Percentiles rank a stretch among this genome's conserved stretches.
Conservation (phyloP, 2,113 vertebrate genomes). For the Perca flavescens region DNA sequence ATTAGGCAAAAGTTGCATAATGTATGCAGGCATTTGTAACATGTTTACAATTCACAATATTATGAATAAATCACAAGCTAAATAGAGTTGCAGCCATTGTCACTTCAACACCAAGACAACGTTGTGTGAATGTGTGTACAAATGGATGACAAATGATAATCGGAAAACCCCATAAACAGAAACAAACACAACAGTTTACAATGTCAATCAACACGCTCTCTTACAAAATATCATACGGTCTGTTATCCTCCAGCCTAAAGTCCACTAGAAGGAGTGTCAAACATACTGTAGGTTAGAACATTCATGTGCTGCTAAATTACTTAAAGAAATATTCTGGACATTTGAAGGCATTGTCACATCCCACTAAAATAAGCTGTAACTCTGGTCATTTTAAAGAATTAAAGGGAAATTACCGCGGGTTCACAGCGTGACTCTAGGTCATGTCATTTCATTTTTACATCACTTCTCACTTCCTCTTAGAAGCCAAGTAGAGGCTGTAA, state of each 20-base stretch:
- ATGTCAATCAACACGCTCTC: no score
- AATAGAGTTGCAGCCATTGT: constrained; percentile 1
- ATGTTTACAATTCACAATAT: constrained; percentile 20
- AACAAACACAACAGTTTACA: no score
- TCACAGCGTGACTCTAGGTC: constrained; percentile 46
- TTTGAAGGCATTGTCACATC: not conserved
- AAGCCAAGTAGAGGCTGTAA: constrained; percentile 9
- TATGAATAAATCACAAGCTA: constrained; percentile 19
- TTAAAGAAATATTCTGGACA: not conserved
- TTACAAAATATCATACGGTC: not conserved
- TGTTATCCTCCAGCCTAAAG: not conserved
- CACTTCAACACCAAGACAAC: not conserved
- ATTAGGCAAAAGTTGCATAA: constrained; percentile 22
- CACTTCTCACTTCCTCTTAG: constrained; percentile 38
- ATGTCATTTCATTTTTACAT: constrained; percentile 57
- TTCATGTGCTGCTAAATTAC: not conserved
- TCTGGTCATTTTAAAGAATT: constrained; percentile 8
- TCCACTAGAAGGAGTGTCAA: not conserved
- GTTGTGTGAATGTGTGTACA: not conserved
- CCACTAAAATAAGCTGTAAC: not conserved
- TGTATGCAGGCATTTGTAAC: constrained; percentile 15
- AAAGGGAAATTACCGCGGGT: constrained; percentile 4
- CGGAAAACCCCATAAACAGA: no score
- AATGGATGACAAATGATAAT: not conserved
- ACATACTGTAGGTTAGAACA: not conserved